A percentile compares a stretch with the other conserved stretches of the same genome.
Conservation (phyloP, 2,113 vertebrate species). For the Trinectes maculatus region DNA sequence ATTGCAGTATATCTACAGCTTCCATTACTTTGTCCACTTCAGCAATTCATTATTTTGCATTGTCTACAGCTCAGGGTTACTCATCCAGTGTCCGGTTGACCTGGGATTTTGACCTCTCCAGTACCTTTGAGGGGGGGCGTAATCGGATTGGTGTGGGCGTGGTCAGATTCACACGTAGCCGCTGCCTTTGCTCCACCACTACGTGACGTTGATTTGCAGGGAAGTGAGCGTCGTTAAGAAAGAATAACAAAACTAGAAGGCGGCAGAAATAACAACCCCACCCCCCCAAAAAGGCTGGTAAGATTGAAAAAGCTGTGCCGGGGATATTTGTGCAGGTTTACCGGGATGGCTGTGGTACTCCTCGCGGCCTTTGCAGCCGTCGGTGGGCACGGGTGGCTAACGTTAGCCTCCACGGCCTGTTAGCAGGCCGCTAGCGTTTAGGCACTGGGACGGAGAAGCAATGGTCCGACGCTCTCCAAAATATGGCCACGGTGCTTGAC, state of each 20-base stretch:
- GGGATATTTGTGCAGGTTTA: no score
- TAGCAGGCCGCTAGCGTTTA: conserved; percentile 61
- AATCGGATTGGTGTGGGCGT: conserved; percentile 34
- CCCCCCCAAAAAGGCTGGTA: conserved; percentile 40
- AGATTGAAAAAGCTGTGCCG: no score
- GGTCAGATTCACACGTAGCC: conserved; percentile 38
- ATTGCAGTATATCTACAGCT: no score
- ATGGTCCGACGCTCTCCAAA: conserved; percentile 45
- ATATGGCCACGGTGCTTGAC: conserved; percentile 44
- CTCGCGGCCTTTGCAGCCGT: no score
- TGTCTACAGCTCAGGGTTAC: no score
- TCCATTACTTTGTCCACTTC: no score
- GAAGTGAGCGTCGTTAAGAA: conserved; percentile 25
- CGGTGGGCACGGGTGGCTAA: conserved; percentile 18
- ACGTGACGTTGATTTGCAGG: conserved; percentile 54
- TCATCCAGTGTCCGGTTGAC: no score
- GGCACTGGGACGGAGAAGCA: conserved; percentile 22
- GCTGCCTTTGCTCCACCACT: conserved; percentile 38
- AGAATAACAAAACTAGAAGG: conserved; percentile 12
- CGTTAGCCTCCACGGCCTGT: conserved; percentile 55
- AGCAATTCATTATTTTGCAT: no score
- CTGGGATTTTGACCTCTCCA: conserved; percentile 10
- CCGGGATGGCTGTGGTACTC: no score
- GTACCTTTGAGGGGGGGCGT: conserved; percentile 45
- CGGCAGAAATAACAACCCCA: conserved; percentile 29